Evolutionary conservation across 2,888 invertebrate species (phyloP).

Genomic region (Neoscelio sp.): DNA sequence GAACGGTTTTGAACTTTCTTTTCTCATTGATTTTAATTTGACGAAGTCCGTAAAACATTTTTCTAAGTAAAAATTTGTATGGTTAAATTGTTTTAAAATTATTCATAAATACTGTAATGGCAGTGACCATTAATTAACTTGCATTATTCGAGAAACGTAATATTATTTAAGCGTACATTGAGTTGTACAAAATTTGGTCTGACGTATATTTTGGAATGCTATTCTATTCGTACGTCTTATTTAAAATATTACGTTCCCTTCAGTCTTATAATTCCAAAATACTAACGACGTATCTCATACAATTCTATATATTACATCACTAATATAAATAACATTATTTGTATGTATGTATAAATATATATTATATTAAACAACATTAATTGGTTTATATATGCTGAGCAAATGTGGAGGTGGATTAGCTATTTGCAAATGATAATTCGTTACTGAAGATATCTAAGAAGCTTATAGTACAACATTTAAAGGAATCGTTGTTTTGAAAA

Average conservation of each 20-base stretch:
- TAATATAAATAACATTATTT: slow-evolving; percentile 37
- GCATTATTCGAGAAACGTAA: slow-evolving; percentile 23
- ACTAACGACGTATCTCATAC: slow-evolving; percentile 49
- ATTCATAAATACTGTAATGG: slow-evolving; percentile 9
- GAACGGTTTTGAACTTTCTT: not conserved
- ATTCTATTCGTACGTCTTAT: slow-evolving; percentile 48
- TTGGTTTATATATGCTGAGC: slow-evolving; percentile 26
- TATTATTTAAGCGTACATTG: slow-evolving; percentile 28
- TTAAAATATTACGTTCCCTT: slow-evolving; percentile 62
- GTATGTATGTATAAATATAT: slow-evolving; percentile 12
- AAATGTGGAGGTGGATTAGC: slow-evolving; percentile 35
- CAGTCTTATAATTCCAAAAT: slow-evolving; percentile 73
- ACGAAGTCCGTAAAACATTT: not conserved
- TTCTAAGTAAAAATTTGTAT: not conserved
- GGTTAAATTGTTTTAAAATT: not conserved
- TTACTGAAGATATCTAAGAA: not conserved
- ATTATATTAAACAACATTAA: slow-evolving; percentile 23
- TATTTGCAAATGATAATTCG: slow-evolving; percentile 4
- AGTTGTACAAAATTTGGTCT: slow-evolving; percentile 54
- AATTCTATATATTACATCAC: slow-evolving; percentile 30
- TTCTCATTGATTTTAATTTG: not conserved
- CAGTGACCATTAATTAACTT: slow-evolving; percentile 6
- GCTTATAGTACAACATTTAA: not conserved
- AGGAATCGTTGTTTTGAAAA: not conserved
- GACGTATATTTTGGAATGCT: slow-evolving; percentile 62